A percentile compares a stretch with the other conserved stretches of the same genome.
These are phyloP conservation scores for Cataglyphis altisquamis DNA, from an alignment of 2,888 invertebrate genomes.

Conservation along the genomic window DNA sequence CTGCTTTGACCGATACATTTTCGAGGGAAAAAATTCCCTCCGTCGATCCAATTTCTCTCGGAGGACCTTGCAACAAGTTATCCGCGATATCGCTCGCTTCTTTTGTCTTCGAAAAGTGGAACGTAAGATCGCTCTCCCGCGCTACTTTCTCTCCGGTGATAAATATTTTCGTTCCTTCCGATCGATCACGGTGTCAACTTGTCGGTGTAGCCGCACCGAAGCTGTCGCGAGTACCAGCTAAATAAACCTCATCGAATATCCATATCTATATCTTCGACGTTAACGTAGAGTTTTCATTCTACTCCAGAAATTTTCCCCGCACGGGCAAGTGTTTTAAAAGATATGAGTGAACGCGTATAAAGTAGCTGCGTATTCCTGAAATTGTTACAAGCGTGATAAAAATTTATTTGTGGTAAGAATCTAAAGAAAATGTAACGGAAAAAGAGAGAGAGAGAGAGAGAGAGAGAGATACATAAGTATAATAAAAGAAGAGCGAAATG, in stretches of 20 bases:
- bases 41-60: neutral
- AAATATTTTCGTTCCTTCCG: constrained; percentile 38
- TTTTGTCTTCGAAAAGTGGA: neutral
- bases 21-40: neutral
- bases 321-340: neutral
- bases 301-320: neutral
- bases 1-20: neutral
- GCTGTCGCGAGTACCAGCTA: neutral
- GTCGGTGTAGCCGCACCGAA: constrained; percentile 7
- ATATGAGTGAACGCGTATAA: neutral
- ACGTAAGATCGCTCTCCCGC: neutral
- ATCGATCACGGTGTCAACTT: constrained; percentile 30
- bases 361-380: neutral
- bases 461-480: neutral
- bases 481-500: neutral
- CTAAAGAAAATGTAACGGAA: neutral
- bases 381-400: neutral
- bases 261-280: neutral
- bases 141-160: neutral
- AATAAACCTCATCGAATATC: neutral
- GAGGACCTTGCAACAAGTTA: constrained; percentile 20
- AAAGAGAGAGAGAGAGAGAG: too few relatives aligned
- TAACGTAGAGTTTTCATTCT: neutral
- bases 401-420: neutral
- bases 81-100: neutral